Percentiles rank a stretch among this genome's conserved stretches.
Evolutionary conservation across 2,113 vertebrate species (phyloP).

Genomic region (Archilochus colubris): DNA sequence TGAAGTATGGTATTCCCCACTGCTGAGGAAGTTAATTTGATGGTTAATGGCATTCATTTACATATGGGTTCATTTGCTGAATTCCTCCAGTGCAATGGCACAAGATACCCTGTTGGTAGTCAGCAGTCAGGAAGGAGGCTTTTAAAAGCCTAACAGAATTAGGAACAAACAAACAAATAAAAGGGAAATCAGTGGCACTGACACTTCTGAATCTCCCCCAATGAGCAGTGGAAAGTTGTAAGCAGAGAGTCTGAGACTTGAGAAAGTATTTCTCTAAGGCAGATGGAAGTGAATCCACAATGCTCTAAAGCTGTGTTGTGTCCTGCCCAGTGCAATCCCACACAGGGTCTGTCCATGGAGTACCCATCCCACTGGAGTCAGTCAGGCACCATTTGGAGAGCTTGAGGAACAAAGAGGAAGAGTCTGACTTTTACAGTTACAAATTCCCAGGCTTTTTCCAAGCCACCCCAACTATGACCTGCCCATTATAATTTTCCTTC

Average conservation of each 20-base stretch:
- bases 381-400: background rate
- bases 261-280: background rate
- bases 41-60: constrained; percentile 38
- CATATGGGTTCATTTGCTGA: constrained; percentile 1
- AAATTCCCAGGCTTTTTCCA: background rate
- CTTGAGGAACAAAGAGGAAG: background rate
- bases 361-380: background rate
- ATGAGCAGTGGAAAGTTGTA: background rate
- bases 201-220: background rate
- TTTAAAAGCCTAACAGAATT: background rate
- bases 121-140: background rate
- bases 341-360: fast-evolving
- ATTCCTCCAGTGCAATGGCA: background rate
- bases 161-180: background rate
- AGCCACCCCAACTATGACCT: background rate
- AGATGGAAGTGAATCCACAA: background rate
- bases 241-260: background rate
- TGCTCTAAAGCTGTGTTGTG: background rate
- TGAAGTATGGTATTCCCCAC: background rate
- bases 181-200: background rate
- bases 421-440: background rate
- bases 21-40: constrained; percentile 49
- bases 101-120: background rate
- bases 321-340: background rate
- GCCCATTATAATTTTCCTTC: background rate